phyloP scores from a whole-genome alignment of 1,140 invertebrate species.

The Trichonephila clavata region DNA sequence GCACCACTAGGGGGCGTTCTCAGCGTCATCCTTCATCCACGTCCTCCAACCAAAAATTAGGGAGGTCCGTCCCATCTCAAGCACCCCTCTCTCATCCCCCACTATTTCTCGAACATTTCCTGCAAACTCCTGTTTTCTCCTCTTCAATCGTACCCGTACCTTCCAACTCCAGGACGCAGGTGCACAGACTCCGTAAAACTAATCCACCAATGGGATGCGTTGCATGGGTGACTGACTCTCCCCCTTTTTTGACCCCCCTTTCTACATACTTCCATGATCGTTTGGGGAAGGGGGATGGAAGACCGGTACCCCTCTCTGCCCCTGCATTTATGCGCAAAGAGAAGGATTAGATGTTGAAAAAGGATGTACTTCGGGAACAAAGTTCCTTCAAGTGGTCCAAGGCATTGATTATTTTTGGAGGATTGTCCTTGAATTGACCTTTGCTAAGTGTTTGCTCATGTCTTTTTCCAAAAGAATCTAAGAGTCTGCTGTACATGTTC shows the following conservation, averaged over 20 bases:
- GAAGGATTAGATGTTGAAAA: conserved; percentile 13
- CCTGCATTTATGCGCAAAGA: conserved; percentile 15
- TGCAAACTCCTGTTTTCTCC: conserved; percentile 52
- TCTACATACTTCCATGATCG: conserved; percentile 51
- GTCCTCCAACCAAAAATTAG: conserved; percentile 76
- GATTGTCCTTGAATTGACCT: conserved; percentile 67
- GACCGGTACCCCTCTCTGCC: not conserved
- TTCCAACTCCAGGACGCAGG: conserved; percentile 50
- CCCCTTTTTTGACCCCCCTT: not conserved
- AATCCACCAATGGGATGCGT: conserved; percentile 69
- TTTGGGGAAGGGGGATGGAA: not conserved
- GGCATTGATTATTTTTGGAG: conserved; percentile 68
- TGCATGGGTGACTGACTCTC: not conserved
- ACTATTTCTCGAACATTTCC: conserved; percentile 2
- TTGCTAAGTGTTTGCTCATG: conserved; percentile 26
- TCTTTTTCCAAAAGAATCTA: not conserved
- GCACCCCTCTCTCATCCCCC: not conserved
- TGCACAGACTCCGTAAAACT: conserved; percentile 71
- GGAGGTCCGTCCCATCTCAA: conserved; percentile 30
- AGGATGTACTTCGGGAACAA: conserved; percentile 31
- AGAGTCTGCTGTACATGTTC: not conserved
- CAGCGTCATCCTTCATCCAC: conserved; percentile 60
- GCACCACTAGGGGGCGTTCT: conserved; percentile 49
- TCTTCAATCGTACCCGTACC: conserved; percentile 72
- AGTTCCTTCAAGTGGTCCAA: conserved; percentile 53